Evolutionary conservation across 2,888 invertebrate species (phyloP), one percentile per base, ranked within the genome.

Genomic region (Caenorhabditis sulstoni): DNA sequence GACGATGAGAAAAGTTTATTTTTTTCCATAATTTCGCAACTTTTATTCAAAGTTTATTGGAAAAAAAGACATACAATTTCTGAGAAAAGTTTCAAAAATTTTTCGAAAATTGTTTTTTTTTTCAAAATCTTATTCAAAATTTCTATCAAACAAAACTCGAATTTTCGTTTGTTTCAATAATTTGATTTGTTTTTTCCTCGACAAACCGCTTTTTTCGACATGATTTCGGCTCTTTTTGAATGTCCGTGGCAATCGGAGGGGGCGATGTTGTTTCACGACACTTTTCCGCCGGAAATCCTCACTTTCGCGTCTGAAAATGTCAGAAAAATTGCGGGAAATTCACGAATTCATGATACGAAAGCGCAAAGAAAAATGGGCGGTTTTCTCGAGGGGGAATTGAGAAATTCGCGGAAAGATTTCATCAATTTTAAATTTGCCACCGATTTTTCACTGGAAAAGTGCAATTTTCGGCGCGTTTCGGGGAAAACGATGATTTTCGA

Each of bases 171-270:
- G 45, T 55, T n/a, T 41, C 4, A 20, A 20, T 12, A 22, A 67
- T 18, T 35, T 16, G n/a, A 9, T 16, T 22, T 14, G 29, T 58
- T 53, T n/a, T 67, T 37, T n/a, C 18, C 39, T 44, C 20, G 62
- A 76, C 76, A 70, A 8, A 82, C 79, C 61, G 80, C 77, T 78
- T 82, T 82, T 74, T 82, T 82, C 74, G 80, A 82, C 82, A 82
- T 82, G 57, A 52, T 74, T 73, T 41, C 23, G 39, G 57, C 45
- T 53, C n/a, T 57, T 58, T n/a, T 47, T 58, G 3, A 29, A 47
- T 73, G 73, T 73, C 65, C 64, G n/a, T n/a, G 57, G 61, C 37
- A 16, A 50, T 55, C 57, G 52, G 59, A n/a, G 55, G 52, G 4
- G 53, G 55, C 20, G 70, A 29, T 53, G n/a, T 37, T 39, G 35